Conservation (phyloP, 2,888 invertebrate genomes). For the Theretra japonica region DNA sequence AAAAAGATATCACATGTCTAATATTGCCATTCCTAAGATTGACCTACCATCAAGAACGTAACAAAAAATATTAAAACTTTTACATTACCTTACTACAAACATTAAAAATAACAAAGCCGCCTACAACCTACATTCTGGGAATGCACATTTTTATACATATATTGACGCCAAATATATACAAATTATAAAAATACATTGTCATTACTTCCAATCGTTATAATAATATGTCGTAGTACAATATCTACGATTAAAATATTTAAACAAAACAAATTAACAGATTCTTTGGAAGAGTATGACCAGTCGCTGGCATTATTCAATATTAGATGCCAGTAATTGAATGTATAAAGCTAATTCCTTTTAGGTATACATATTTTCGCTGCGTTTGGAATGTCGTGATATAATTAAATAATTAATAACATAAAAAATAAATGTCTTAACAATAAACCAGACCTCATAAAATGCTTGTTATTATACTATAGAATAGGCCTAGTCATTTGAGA, state of each 20-base stretch:
- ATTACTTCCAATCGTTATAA: constrained; percentile 31
- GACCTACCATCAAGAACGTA: neutral
- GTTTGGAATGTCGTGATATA: neutral
- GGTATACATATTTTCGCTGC: neutral
- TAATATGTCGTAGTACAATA: constrained; percentile 38
- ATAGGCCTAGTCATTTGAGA: too few species aligned
- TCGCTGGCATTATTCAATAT: neutral
- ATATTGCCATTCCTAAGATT: constrained; percentile 1
- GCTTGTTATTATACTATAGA: too few species aligned
- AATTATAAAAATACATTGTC: constrained; percentile 67
- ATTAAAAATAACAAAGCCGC: constrained; percentile 73
- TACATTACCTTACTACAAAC: constrained; percentile 49
- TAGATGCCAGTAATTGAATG: constrained; percentile 7
- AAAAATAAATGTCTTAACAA: neutral
- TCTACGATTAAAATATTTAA: constrained; percentile 43
- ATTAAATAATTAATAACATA: neutral
- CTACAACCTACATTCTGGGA: constrained; percentile 73
- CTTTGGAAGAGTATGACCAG: constrained; percentile 34
- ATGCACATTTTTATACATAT: constrained; percentile 64
- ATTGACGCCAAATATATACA: constrained; percentile 56
- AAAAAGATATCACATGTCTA: neutral
- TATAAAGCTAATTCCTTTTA: constrained; percentile 6
- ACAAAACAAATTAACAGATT: constrained; percentile 40
- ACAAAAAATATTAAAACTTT: neutral
- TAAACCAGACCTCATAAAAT: too few species aligned